A percentile compares a stretch with the other conserved stretches of the same genome.
These are phyloP conservation scores for Drosophila eohydei DNA, from an alignment of 2,888 invertebrate genomes.

Conservation along the genomic window DNA sequence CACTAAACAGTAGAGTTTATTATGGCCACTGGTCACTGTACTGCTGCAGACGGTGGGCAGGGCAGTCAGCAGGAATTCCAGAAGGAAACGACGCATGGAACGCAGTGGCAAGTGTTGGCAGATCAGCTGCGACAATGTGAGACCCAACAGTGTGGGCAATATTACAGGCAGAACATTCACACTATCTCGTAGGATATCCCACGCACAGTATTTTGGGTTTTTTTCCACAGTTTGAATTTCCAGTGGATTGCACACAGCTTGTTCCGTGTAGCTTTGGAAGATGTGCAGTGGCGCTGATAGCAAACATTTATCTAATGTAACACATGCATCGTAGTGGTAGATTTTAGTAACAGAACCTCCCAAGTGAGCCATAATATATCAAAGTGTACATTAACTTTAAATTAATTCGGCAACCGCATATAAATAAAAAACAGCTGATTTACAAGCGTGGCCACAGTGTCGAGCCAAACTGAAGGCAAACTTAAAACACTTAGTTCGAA, in stretches of 20 bases:
- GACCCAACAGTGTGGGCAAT: slow-evolving; percentile 61
- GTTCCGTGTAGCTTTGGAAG: slow-evolving; percentile 38
- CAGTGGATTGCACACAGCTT: slow-evolving; percentile 25
- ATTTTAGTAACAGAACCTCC: neutral
- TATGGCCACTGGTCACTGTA: slow-evolving; percentile 86
- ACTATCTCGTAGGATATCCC: slow-evolving; percentile 52
- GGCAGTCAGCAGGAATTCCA: slow-evolving; percentile 87
- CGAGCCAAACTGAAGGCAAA: too few species aligned
- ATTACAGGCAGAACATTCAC: slow-evolving; percentile 61
- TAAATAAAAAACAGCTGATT: slow-evolving; percentile 32
- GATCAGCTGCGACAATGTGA: slow-evolving; percentile 61
- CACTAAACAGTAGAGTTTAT: slow-evolving; percentile 16
- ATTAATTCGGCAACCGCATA: slow-evolving; percentile 1
- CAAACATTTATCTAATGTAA: slow-evolving; percentile 22
- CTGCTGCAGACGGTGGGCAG: slow-evolving; percentile 87
- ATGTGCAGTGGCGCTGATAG: slow-evolving; percentile 40
- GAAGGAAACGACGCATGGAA: slow-evolving; percentile 76
- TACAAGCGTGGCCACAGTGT: neutral
- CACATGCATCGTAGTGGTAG: slow-evolving; percentile 28
- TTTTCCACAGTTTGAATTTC: neutral
- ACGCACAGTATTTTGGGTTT: slow-evolving; percentile 42
- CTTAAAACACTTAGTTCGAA: neutral
- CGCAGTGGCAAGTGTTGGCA: slow-evolving; percentile 32
- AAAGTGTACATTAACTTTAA: neutral
- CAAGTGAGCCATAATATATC: neutral